Conservation (phyloP, 2,113 vertebrate species). For the Thinocorus orbignyianus region DNA sequence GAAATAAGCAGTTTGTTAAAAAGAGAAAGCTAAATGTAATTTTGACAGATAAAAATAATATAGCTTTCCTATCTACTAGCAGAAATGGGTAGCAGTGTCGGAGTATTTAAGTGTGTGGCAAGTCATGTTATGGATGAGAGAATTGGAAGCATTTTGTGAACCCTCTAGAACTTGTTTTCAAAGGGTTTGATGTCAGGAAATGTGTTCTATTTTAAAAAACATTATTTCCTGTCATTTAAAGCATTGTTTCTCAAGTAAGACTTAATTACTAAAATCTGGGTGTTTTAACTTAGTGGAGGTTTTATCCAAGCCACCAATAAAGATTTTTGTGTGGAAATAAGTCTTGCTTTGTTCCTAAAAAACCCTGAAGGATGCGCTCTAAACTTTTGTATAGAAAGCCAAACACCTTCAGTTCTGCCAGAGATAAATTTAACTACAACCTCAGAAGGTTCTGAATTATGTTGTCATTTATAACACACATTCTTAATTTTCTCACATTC, state of each 20-base stretch:
- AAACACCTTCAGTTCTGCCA: constrained; percentile 20
- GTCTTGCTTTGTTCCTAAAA: neutral
- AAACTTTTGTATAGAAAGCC: neutral
- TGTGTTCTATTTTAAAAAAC: constrained; percentile 1
- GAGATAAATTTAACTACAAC: neutral
- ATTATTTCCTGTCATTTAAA: neutral
- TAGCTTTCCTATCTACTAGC: neutral
- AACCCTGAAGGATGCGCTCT: neutral
- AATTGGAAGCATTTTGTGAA: neutral
- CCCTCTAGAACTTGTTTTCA: neutral
- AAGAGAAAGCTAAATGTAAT: neutral
- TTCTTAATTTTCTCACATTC: constrained; percentile 39
- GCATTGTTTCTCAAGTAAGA: constrained; percentile 18
- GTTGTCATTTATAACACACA: constrained; percentile 2
- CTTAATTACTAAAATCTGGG: constrained; percentile 45
- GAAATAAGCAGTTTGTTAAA: neutral
- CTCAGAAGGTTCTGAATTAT: neutral
- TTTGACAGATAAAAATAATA: neutral
- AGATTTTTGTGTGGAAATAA: neutral
- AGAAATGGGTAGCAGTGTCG: neutral
- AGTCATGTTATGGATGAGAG: neutral
- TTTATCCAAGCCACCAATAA: neutral
- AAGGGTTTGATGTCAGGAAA: constrained; percentile 4
- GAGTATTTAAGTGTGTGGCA: neutral
- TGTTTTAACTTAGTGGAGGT: neutral